Percentiles rank a stretch among this genome's conserved stretches.
phyloP scores from a whole-genome alignment of 1,140 invertebrate genomes.

The Diorhabda sublineata region DNA sequence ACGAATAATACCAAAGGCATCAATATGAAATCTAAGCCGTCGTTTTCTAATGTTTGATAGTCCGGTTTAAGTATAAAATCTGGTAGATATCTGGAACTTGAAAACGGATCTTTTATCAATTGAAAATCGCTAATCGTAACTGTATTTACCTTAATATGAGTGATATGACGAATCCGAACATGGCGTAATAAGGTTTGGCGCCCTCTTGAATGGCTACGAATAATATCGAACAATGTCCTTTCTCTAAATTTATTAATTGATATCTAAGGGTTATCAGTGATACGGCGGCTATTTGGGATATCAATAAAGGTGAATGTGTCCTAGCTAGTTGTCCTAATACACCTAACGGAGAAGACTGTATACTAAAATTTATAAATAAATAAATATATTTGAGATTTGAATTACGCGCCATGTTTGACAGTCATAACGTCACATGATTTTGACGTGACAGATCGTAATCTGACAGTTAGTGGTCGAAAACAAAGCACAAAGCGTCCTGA shows the following conservation, averaged over 20 bases:
- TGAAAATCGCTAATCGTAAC: background rate
- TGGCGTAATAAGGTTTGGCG: constrained; percentile 48
- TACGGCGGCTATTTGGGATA: constrained; percentile 47
- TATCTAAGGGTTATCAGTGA: constrained; percentile 46
- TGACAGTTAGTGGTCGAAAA: too few relatives aligned
- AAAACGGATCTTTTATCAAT: constrained; percentile 1
- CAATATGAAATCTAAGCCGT: constrained; percentile 41
- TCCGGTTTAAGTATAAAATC: constrained; percentile 39
- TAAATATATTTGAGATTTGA: constrained; percentile 6
- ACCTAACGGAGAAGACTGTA: constrained; percentile 38
- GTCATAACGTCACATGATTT: too few relatives aligned
- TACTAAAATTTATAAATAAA: constrained; percentile 36
- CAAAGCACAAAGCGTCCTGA: too few relatives aligned
- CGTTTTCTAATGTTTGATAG: constrained; percentile 33
- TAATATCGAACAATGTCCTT: constrained; percentile 39
- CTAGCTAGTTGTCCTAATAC: constrained; percentile 45
- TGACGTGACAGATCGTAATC: too few relatives aligned
- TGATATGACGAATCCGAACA: background rate
- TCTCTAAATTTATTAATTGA: constrained; percentile 40
- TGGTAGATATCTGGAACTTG: constrained; percentile 7
- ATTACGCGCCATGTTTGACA: too few relatives aligned
- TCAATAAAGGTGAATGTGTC: constrained; percentile 46
- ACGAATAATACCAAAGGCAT: constrained; percentile 47
- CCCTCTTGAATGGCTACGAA: constrained; percentile 45
- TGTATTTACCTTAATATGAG: constrained; percentile 29